Conservation (phyloP, 2,113 vertebrate genomes). For the Hippocampus abdominalis region DNA sequence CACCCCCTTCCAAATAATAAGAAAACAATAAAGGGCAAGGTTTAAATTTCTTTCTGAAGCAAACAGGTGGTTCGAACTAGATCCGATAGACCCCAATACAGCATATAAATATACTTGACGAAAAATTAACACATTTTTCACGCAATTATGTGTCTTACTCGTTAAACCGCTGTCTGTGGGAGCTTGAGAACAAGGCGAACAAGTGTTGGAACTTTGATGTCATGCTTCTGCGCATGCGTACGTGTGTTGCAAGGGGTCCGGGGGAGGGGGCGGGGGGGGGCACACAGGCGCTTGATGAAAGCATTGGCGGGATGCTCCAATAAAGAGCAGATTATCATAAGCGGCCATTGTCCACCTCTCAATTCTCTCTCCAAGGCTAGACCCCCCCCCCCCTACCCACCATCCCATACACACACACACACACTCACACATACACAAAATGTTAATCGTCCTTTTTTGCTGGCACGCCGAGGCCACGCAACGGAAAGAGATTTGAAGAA, state of each 20-base stretch:
- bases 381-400: slow-evolving; percentile 41
- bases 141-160: not conserved
- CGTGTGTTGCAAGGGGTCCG: slow-evolving; percentile 55
- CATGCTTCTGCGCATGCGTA: slow-evolving; percentile 38
- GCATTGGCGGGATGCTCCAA: slow-evolving; percentile 79
- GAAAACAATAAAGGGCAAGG: not conserved
- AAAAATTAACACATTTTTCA: not conserved
- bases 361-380: slow-evolving; percentile 46
- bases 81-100: too few species aligned
- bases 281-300: slow-evolving; percentile 70
- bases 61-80: slow-evolving; percentile 19
- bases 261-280: too few species aligned
- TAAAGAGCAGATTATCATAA: slow-evolving; percentile 91
- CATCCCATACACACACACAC: slow-evolving; percentile 50
- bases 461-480: slow-evolving; percentile 72
- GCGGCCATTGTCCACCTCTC: slow-evolving; percentile 70
- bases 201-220: slow-evolving; percentile 3
- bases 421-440: slow-evolving; percentile 72
- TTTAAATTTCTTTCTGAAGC: not conserved
- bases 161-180: not conserved
- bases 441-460: slow-evolving; percentile 88
- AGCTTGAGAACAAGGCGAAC: slow-evolving; percentile 6
- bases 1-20: too few species aligned
- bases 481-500: slow-evolving; percentile 12
- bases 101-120: too few species aligned